phyloP scores from a whole-genome alignment of 2,888 invertebrate genomes.

The Pyrocoelia pectoralis region DNA sequence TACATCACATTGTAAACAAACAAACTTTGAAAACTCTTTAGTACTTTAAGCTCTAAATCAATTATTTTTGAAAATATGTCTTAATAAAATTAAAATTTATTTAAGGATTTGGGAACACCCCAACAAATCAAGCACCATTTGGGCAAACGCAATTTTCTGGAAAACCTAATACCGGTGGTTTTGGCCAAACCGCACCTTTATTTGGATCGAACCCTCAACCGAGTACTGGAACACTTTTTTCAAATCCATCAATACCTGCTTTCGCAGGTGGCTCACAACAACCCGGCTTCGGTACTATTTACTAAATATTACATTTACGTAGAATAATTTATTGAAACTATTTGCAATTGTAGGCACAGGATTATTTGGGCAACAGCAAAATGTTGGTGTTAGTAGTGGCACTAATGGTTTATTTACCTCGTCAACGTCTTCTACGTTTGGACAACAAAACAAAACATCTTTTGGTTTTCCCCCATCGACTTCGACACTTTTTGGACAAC shows the following conservation, averaged over 20 bases:
- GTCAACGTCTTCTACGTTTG: slow-evolving; percentile 58
- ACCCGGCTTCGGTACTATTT: slow-evolving; percentile 51
- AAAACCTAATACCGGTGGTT: slow-evolving; percentile 67
- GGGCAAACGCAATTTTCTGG: slow-evolving; percentile 57
- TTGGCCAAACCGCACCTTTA: slow-evolving; percentile 67
- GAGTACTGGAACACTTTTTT: slow-evolving; percentile 67
- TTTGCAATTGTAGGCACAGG: slow-evolving; percentile 28
- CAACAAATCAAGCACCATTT: slow-evolving; percentile 43
- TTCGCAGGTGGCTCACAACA: slow-evolving; percentile 67
- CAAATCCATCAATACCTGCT: slow-evolving; percentile 68
- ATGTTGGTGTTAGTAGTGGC: slow-evolving; percentile 56
- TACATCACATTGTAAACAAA: too few species aligned
- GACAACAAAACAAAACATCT: slow-evolving; percentile 63
- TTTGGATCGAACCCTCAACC: slow-evolving; percentile 65
- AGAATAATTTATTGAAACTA: not conserved
- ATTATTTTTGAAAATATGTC: not conserved
- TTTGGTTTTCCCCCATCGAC: slow-evolving; percentile 57
- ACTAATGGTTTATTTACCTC: slow-evolving; percentile 69
- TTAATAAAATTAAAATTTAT: not conserved
- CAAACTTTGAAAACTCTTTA: too few species aligned
- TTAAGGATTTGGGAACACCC: slow-evolving; percentile 46
- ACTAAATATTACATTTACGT: not conserved
- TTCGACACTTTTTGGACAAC: slow-evolving; percentile 42
- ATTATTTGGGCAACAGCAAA: slow-evolving; percentile 45
- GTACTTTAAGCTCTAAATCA: too few species aligned